Base-by-base conservation (phyloP, 2,888 invertebrate species). In the Drosophila cognata region DNA sequence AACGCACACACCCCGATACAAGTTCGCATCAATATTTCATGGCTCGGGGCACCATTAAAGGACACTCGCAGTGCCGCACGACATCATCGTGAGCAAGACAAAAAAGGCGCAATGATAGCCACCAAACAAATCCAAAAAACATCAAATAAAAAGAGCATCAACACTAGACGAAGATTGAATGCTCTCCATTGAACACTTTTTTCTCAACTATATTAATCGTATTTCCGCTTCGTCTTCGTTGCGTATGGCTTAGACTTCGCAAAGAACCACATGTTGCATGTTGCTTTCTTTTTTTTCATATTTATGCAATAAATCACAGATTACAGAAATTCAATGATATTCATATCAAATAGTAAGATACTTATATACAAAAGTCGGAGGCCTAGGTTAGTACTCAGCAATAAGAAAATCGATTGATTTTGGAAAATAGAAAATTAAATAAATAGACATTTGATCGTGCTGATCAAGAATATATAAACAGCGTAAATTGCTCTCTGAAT, bases 1-100 rank as follows among this genome's bases (percentile, higher is more conserved):
- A 46, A 10, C 38, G 52, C 33, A 46, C 38, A 35, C 31, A 64
- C 48, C 41, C 18, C 41, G 50, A 43, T 16, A 56, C 29, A 65
- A 8, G 56, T 33, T 60, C 63, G 64, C 70, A 83, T 87, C 80
- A 87, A 90, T 87, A 90, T 89, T 87, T 90, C 85, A 87, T 80
- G 82, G 43, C 74, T 67, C 74, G 62, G 28, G 57, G 66, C 60
- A 68, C 71, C 68, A 83, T 77, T 74, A 81, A 82, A 75, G 75
- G 77, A 81, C 78, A 72, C 63, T 71, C 71, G 60, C 66, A 73
- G 77, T 43, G 36, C 46, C 59, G 67, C 72, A 64, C 64, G 71
- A 86, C 79, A 84, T 84, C 73, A 81, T 81, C 78, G 71, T 35
- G 33, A 63, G 57, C 25, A 29, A 56, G 50, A 48, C 36, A 77